phyloP scores from a whole-genome alignment of 1,140 invertebrate genomes.

The Microplitis demolitor region DNA sequence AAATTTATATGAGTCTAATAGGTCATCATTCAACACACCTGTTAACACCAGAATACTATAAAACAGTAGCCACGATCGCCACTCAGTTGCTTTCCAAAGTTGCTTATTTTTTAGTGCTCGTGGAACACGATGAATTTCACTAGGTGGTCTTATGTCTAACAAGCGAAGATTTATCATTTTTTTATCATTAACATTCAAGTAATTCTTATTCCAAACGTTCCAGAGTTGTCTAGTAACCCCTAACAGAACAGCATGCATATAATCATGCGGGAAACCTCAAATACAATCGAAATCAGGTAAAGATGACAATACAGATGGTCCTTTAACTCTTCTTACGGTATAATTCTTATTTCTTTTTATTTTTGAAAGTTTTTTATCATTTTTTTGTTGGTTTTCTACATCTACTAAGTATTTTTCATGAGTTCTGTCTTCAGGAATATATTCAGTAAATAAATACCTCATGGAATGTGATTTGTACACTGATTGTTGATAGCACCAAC shows the following conservation, averaged over 20 bases:
- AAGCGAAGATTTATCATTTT: conserved; percentile 1
- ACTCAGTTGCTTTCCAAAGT: conserved; percentile 27
- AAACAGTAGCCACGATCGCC: conserved; percentile 26
- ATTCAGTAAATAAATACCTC: background rate
- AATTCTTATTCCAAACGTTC: background rate
- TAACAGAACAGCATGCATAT: conserved; percentile 23
- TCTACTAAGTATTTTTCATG: conserved; percentile 12
- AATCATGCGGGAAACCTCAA: conserved; percentile 22
- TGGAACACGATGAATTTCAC: conserved; percentile 25
- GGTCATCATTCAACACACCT: conserved; percentile 11
- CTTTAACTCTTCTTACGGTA: background rate
- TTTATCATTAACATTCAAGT: background rate
- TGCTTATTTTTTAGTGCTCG: background rate
- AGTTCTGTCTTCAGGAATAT: background rate
- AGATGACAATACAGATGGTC: background rate
- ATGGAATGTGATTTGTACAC: background rate
- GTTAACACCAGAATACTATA: conserved; percentile 20
- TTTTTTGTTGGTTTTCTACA: conserved; percentile 16
- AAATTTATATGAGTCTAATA: conserved; percentile 25
- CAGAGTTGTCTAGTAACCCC: conserved; percentile 20
- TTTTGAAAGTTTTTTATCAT: too few relatives aligned
- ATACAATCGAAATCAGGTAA: conserved; percentile 11
- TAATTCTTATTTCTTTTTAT: too few relatives aligned
- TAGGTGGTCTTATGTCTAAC: conserved; percentile 17
- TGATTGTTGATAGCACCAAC: conserved; percentile 14